These are phyloP conservation scores for Ceratosolen fusciceps DNA, from an alignment of 1,140 invertebrate species.

Conservation along the genomic window DNA sequence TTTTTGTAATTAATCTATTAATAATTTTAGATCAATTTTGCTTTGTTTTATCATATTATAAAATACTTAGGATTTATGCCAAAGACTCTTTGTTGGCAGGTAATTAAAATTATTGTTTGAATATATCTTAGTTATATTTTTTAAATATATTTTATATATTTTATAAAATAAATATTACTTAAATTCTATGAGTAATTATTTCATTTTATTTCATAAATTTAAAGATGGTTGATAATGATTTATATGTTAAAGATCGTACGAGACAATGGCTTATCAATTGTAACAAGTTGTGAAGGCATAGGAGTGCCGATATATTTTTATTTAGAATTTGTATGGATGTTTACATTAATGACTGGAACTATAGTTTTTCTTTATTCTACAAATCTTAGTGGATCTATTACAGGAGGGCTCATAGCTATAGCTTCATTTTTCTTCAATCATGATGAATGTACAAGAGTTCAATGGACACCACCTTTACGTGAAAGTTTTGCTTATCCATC, in stretches of 20 bases:
- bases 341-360: constrained; percentile 76
- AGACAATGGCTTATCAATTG: constrained; percentile 75
- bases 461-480: constrained; percentile 87
- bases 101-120: constrained; percentile 47
- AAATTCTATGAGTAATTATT: not conserved
- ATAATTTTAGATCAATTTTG: constrained; percentile 73
- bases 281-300: constrained; percentile 85
- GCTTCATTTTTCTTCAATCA: constrained; percentile 85
- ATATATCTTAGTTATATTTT: not conserved
- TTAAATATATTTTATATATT: not conserved
- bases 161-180: not conserved
- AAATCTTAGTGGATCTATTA: constrained; percentile 76
- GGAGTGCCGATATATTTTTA: constrained; percentile 85
- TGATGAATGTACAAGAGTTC: constrained; percentile 82
- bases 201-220: not conserved
- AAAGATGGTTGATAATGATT: not conserved
- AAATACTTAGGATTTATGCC: constrained; percentile 65
- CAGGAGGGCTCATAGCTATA: constrained; percentile 80
- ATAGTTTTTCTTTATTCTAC: constrained; percentile 77
- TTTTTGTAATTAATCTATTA: constrained; percentile 31
- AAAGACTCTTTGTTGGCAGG: constrained; percentile 65
- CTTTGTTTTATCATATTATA: constrained; percentile 73
- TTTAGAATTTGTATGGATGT: constrained; percentile 78
- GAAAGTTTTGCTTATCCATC: constrained; percentile 87
- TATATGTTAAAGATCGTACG: constrained; percentile 73